A percentile compares a stretch with the other conserved stretches of the same genome.
phyloP scores from a whole-genome alignment of 2,888 invertebrate genomes.

The Osedax fenrisi region DNA sequence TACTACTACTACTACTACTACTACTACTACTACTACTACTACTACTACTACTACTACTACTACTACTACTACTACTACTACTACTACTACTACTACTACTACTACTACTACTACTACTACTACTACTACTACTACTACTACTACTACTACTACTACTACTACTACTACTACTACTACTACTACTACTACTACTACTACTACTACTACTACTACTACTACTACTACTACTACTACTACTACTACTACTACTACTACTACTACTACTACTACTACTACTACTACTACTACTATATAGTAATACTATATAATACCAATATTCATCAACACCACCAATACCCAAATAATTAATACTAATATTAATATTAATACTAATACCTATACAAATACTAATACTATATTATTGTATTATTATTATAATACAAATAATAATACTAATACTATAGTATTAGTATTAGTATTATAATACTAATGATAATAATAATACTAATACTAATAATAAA shows the following conservation, averaged over 20 bases:
- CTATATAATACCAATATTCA: too few relatives aligned
- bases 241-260: slow-evolving; percentile 31
- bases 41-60: slow-evolving; percentile 29
- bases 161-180: slow-evolving; percentile 31
- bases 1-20: slow-evolving; percentile 28
- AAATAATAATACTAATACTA: too few relatives aligned
- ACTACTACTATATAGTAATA: slow-evolving; percentile 27
- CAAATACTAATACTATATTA: too few relatives aligned
- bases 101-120: slow-evolving; percentile 32
- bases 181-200: slow-evolving; percentile 32
- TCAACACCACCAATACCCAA: too few relatives aligned
- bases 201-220: slow-evolving; percentile 32
- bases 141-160: slow-evolving; percentile 31
- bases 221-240: slow-evolving; percentile 31
- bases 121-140: slow-evolving; percentile 31
- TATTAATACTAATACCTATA: too few relatives aligned
- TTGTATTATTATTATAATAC: too few relatives aligned
- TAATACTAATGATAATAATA: too few relatives aligned
- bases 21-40: slow-evolving; percentile 32
- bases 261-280: slow-evolving; percentile 31
- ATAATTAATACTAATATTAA: too few relatives aligned
- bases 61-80: slow-evolving; percentile 30
- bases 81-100: slow-evolving; percentile 30
- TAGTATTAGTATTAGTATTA: too few relatives aligned
- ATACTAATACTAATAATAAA: too few relatives aligned